Evolutionary conservation across 2,797 vertebrate species (phyloP).

Genomic region (Lacerta bilineata): DNA sequence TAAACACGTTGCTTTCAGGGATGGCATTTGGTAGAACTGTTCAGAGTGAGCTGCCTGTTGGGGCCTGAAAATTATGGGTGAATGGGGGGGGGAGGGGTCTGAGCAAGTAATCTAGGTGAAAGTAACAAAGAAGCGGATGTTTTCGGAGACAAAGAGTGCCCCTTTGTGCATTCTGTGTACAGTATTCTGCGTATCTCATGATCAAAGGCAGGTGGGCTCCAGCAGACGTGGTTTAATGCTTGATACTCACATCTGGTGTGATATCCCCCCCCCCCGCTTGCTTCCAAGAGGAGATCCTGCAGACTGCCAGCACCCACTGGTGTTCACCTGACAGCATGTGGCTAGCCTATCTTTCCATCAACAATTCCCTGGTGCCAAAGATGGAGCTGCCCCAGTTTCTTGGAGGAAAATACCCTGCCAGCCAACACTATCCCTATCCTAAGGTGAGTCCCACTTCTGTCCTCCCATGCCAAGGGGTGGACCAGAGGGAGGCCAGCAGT

Average conservation of each 20-base stretch:
- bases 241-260: neutral
- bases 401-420: conserved; percentile 85
- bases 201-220: neutral
- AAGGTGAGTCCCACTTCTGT: conserved; percentile 78
- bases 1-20: neutral
- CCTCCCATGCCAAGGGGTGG: neutral
- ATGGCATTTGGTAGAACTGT: neutral
- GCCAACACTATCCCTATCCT: conserved; percentile 83
- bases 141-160: neutral
- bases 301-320: conserved; percentile 83
- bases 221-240: neutral
- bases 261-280: neutral
- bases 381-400: conserved; percentile 89
- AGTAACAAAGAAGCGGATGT: neutral
- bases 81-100: neutral
- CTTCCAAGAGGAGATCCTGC: conserved; percentile 84
- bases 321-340: conserved; percentile 86
- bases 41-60: neutral
- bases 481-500: neutral
- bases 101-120: neutral
- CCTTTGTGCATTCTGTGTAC: neutral
- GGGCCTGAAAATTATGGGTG: neutral
- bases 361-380: conserved; percentile 85
- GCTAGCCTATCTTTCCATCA: conserved; percentile 86
- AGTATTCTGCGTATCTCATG: neutral